Evolutionary conservation across 2,113 vertebrate genomes (phyloP).

Genomic region (Galbula dea): DNA sequence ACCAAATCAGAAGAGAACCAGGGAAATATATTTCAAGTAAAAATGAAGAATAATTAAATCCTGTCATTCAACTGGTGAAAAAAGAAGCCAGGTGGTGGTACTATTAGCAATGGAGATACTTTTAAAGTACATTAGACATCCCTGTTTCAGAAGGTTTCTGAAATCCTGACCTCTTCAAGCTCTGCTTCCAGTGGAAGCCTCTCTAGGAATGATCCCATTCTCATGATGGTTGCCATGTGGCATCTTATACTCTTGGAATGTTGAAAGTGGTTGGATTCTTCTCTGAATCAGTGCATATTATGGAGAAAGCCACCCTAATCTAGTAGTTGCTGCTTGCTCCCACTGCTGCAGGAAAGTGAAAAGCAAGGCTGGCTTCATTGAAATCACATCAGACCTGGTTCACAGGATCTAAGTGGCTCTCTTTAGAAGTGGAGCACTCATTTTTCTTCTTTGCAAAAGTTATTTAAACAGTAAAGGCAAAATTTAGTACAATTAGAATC

Average conservation of each 20-base stretch:
- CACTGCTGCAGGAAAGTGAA: not conserved
- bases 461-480: not conserved
- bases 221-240: not conserved
- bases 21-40: not conserved
- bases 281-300: rapidly evolving
- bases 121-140: not conserved
- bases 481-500: not conserved
- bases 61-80: not conserved
- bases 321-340: not conserved
- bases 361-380: not conserved
- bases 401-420: rapidly evolving
- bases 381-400: rapidly evolving
- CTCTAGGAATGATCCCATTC: not conserved
- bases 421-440: not conserved
- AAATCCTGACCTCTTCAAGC: not conserved
- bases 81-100: not conserved
- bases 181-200: not conserved
- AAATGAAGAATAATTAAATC: not conserved
- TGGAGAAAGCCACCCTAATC: not conserved
- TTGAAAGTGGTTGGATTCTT: not conserved
- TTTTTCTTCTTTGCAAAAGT: not conserved
- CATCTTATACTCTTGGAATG: not conserved
- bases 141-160: not conserved
- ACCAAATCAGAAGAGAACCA: not conserved
- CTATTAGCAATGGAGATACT: not conserved